phyloP scores from a whole-genome alignment of 2,888 invertebrate genomes.

The Anticlea derivata region DNA sequence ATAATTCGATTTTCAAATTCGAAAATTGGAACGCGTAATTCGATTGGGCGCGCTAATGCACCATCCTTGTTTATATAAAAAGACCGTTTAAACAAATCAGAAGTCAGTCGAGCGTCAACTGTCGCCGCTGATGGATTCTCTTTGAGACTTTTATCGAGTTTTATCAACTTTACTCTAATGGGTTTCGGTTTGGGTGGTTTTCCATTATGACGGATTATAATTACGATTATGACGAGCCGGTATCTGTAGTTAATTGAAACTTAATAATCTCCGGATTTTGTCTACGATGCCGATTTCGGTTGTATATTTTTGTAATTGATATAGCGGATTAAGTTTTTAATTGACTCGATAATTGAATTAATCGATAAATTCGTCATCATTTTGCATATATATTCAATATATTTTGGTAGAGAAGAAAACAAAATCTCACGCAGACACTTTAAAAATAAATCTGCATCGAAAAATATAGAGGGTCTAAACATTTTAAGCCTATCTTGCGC shows the following conservation, averaged over 20 bases:
- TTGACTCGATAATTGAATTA: slow-evolving; percentile 22
- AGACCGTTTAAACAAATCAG: slow-evolving; percentile 67
- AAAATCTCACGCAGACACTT: too few relatives aligned
- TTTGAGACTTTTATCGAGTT: slow-evolving; percentile 36
- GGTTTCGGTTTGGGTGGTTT: slow-evolving; percentile 53
- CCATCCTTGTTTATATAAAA: slow-evolving; percentile 71
- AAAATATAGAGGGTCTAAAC: too few relatives aligned
- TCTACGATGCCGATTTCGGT: slow-evolving; percentile 25
- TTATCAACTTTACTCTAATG: slow-evolving; percentile 51
- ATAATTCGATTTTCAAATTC: slow-evolving; percentile 73
- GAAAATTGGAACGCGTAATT: slow-evolving; percentile 70
- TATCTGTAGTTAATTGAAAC: slow-evolving; percentile 58
- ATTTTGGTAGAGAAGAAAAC: too few relatives aligned
- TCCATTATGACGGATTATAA: slow-evolving; percentile 45
- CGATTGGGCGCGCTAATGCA: slow-evolving; percentile 72
- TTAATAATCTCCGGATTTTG: slow-evolving; percentile 43
- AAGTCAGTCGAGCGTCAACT: slow-evolving; percentile 56
- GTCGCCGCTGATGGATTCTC: slow-evolving; percentile 44
- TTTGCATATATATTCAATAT: not conserved
- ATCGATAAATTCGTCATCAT: slow-evolving; percentile 7
- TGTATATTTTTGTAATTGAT: slow-evolving; percentile 27
- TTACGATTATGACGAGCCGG: slow-evolving; percentile 41
- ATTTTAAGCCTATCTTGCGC: too few relatives aligned
- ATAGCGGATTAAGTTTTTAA: slow-evolving; percentile 26
- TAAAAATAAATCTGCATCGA: too few relatives aligned